Evolutionary conservation across 2,888 invertebrate species (phyloP).

Genomic region (Drepana falcataria): DNA sequence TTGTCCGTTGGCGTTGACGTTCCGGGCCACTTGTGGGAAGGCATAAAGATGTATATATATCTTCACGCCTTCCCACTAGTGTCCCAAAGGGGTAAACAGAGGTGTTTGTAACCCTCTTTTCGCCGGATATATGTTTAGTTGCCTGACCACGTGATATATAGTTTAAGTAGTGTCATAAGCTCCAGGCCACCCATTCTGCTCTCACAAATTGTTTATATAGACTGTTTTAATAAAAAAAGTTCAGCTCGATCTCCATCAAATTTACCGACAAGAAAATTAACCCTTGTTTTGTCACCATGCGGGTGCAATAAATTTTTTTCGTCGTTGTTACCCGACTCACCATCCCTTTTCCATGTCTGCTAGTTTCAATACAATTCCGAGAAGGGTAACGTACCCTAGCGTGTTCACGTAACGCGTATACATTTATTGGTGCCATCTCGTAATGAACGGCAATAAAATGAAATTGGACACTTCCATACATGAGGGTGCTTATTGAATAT

Average conservation of each 20-base stretch:
- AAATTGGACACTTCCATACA: slow-evolving; percentile 26
- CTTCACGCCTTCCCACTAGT: too few species aligned
- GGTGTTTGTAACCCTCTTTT: too few species aligned
- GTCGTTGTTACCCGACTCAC: neutral
- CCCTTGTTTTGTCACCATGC: neutral
- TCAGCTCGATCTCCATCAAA: neutral
- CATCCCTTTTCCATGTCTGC: neutral
- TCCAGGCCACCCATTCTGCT: too few species aligned
- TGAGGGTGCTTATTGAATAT: slow-evolving; percentile 4
- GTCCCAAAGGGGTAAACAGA: too few species aligned
- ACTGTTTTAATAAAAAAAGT: too few species aligned
- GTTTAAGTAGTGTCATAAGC: too few species aligned
- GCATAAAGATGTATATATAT: too few species aligned
- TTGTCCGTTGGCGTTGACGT: too few species aligned
- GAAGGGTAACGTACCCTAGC: slow-evolving; percentile 18
- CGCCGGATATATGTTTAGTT: too few species aligned
- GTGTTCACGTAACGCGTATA: slow-evolving; percentile 6
- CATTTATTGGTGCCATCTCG: slow-evolving; percentile 19
- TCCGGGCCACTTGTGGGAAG: too few species aligned
- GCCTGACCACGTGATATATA: too few species aligned
- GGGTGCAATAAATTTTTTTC: neutral
- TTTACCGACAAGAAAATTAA: neutral
- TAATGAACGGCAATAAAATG: slow-evolving; percentile 25
- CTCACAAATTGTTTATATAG: too few species aligned
- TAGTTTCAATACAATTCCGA: slow-evolving; percentile 17